Base-by-base conservation (phyloP, 2,113 vertebrate species). In the Zeus faber region DNA sequence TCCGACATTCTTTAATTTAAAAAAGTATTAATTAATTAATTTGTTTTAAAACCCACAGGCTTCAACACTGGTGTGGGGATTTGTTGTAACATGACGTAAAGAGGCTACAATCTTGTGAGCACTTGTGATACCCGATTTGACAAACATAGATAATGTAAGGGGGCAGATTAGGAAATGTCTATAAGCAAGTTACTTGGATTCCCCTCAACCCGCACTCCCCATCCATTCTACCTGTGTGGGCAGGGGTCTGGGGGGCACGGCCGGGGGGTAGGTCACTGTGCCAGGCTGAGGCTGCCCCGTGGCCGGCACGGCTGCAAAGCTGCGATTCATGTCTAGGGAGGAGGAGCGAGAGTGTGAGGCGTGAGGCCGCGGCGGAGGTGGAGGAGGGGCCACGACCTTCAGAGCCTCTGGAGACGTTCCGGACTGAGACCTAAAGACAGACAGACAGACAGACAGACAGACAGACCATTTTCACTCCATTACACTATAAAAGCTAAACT, bases 311-410 rank as follows among this genome's bases (percentile, higher is more conserved):
- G 86, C 76, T 1, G 93, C 72, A 62, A 99, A 98, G 74, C 90
- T 97, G 79, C 95, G 91, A 72, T 96, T 99, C 94, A 98, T 91
- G 80, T 99, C 95, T 80, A 99, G 87, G 43, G 96, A 99, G 0
- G 96, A 99, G 0, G 96, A 99, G 39, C 96, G 91, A n/a, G 97
- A 99, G 79, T 98, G 96, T 18, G 95, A 93, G 18, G 93, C 89
- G 59, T 94, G 93, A 54, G 97, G 96, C 43, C 95, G 89, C 9
- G 97, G 97, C 3, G 97, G 97, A 2, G 97, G 97, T 1, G 95
- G 95, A 0, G 96, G 96, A 0, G 97, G 97, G 0, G 95, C 87
- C 68, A 87, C 77, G 16, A 85, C 85, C 61, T 91, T 90, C 29
- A 91, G 83, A 14, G 88, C 54, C 66, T 97, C 97, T 20, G 94